Evolutionary conservation across 2,113 vertebrate species (phyloP), one percentile per base, ranked within the genome.

Genomic region (Caretta caretta): DNA sequence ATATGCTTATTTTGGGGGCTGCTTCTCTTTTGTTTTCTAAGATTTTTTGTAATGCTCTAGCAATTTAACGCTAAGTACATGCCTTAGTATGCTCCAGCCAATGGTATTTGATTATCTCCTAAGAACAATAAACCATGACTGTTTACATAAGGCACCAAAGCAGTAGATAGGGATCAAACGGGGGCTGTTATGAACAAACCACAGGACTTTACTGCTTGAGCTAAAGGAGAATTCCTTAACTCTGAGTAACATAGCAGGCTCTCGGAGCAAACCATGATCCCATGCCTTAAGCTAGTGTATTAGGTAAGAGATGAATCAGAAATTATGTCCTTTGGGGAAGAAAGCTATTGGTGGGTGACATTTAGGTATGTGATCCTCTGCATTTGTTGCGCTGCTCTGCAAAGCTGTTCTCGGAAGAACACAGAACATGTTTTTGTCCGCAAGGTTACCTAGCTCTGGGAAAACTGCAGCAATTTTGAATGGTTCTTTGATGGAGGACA

Each of bases 341-440:
- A 42, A 87, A 89, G 25, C 29, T 53, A 42, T 6, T 11, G 3
- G 13, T 78, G 75, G 31, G n/a, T 48, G 49, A 80, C 51, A 81
- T 2, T 84, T 20, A 90, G 29, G 19, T 48, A 83, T 10, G 51
- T 25, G 46, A 1, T 8, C 0, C 0, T 54, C 50, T 51, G 17
- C 31, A n/a, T 8, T 42, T 86, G 87, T 82, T 42, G 5, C 51
- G 51, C 3, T 86, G 2, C 1, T 93, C 6, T 59, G 31, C 29
- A 65, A 35, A 31, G 62, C 14, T 35, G 57, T 91, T 65, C 6
- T n/a, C 53, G 82, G 10, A 89, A 89, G 82, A 76, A 48, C 16
- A 65, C 8, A 89, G 82, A 76, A 48, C 31, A 65, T 17, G 62
- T 35, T 5, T 51, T 3, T 83, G 38, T 90, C 22, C 20, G 20